A percentile compares a stretch with the other conserved stretches of the same genome.
Conservation (phyloP, 2,113 vertebrate genomes). For the Ciconia stormi region DNA sequence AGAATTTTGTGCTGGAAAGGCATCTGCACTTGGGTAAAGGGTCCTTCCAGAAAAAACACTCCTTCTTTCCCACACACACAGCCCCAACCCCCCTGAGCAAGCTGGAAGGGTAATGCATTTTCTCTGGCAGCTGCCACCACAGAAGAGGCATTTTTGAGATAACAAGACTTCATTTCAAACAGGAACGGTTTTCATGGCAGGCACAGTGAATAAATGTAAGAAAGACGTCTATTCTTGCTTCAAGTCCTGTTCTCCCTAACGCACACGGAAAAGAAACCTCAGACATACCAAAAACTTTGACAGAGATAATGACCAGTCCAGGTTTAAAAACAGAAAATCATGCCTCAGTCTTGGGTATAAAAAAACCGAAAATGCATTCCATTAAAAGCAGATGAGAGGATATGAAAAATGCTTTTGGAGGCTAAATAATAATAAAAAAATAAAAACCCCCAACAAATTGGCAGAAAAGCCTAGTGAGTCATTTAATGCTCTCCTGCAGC, state of each 20-base stretch:
- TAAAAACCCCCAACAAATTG: background rate
- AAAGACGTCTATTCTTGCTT: background rate
- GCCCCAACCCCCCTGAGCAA: background rate
- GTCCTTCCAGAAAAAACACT: background rate
- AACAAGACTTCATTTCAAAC: constrained; percentile 23
- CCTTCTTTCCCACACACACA: background rate
- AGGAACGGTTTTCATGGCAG: background rate
- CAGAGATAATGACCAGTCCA: constrained; percentile 1
- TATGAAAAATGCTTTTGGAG: constrained; percentile 16
- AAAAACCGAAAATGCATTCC: background rate
- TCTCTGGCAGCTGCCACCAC: constrained; percentile 11
- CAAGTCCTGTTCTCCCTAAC: background rate
- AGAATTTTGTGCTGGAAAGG: background rate
- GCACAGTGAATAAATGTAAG: constrained; percentile 13
- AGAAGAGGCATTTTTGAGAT: constrained; percentile 33
- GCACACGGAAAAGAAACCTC: background rate
- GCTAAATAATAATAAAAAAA: background rate
- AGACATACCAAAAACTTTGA: constrained; percentile 2
- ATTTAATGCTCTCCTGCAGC: background rate
- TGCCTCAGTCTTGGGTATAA: background rate
- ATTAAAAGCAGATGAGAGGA: constrained; percentile 11
- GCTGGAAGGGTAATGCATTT: constrained; percentile 22
- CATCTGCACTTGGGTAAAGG: background rate
- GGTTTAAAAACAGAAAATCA: constrained; percentile 11
- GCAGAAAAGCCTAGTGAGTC: constrained; percentile 13